Evolutionary conservation across 1,140 invertebrate genomes (phyloP).

Genomic region (Maconellicoccus hirsutus): DNA sequence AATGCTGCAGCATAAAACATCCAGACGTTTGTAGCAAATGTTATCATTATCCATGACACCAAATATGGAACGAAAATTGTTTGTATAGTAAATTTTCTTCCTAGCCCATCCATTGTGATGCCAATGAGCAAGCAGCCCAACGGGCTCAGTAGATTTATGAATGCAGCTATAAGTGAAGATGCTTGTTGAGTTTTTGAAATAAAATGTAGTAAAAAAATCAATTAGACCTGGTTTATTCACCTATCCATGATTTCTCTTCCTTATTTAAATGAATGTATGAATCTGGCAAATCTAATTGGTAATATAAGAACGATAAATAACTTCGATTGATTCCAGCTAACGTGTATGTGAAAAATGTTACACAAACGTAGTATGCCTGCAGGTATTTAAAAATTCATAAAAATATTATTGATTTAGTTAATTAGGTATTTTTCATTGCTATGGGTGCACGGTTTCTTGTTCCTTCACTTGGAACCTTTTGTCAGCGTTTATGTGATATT

Average conservation of each 20-base stretch:
- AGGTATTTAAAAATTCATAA: no score
- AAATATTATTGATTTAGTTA: no score
- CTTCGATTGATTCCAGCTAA: neutral
- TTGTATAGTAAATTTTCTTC: neutral
- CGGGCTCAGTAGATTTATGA: neutral
- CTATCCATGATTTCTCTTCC: constrained; percentile 24
- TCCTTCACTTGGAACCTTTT: no score
- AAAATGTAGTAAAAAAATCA: neutral
- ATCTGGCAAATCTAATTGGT: neutral
- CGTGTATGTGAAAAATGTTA: no score
- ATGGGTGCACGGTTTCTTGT: no score
- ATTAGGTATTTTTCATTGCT: no score
- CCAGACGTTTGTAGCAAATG: neutral
- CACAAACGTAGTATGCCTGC: no score
- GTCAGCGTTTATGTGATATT: no score
- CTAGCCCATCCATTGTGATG: neutral
- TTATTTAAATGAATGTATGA: neutral
- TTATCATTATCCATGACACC: neutral
- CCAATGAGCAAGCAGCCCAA: neutral
- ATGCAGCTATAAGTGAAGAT: neutral
- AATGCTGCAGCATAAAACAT: neutral
- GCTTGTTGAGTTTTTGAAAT: neutral
- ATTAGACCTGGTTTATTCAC: neutral
- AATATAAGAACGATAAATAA: neutral
- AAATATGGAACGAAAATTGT: neutral